phyloP scores from a whole-genome alignment of 2,113 vertebrate genomes.

The Rynchops niger region DNA sequence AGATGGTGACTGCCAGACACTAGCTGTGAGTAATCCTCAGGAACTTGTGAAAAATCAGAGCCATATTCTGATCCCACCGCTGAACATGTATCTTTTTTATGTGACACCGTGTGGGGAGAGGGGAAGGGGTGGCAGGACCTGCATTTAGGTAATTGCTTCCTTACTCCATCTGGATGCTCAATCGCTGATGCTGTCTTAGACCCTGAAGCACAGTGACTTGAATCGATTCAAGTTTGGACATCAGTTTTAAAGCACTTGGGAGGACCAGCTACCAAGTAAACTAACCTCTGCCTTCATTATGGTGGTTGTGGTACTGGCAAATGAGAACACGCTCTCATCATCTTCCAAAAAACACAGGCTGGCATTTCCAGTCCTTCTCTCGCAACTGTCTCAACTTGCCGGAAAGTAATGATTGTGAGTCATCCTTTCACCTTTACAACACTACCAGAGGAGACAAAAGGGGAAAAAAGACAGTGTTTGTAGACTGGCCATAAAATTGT shows the following conservation, averaged over 20 bases:
- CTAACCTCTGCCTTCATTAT: neutral
- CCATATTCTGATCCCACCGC: neutral
- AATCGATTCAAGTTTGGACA: neutral
- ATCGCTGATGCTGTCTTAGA: neutral
- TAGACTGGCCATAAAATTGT: neutral
- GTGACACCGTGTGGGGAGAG: neutral
- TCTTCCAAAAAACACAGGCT: neutral
- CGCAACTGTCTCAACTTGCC: neutral
- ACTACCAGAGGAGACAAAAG: neutral
- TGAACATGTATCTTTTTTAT: fast-evolving
- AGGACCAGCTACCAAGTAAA: neutral
- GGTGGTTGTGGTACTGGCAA: neutral
- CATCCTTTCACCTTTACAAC: neutral
- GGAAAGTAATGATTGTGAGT: neutral
- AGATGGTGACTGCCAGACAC: neutral
- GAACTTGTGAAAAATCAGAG: neutral
- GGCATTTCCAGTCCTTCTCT: neutral
- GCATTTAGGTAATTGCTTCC: neutral
- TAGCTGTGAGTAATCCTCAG: neutral
- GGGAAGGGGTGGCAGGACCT: neutral
- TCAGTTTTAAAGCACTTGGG: neutral
- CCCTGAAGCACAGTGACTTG: neutral
- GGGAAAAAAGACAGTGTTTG: neutral
- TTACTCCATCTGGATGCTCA: neutral
- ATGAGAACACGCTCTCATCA: neutral